These are phyloP conservation scores for Trichoplusia ni DNA, from an alignment of 1,140 invertebrate genomes.

Conservation along the genomic window DNA sequence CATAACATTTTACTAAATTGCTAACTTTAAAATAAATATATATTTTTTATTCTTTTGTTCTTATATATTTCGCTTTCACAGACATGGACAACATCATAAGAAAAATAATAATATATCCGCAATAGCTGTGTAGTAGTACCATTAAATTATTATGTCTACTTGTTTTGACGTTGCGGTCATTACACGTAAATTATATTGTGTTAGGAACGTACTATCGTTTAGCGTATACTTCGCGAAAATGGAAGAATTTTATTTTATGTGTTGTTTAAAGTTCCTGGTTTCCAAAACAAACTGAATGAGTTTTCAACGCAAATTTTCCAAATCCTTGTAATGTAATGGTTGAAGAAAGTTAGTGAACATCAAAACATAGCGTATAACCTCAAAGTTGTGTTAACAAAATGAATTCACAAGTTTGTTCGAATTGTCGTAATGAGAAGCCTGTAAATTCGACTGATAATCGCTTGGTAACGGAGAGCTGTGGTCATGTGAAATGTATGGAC, in stretches of 20 bases:
- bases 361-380: constrained; percentile 49
- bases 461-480: constrained; percentile 81
- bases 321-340: constrained; percentile 11
- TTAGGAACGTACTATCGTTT: constrained; percentile 11
- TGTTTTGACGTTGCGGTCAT: too few relatives aligned
- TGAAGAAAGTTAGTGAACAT: neutral
- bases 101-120: too few relatives aligned
- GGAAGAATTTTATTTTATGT: constrained; percentile 4
- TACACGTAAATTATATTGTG: too few relatives aligned
- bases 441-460: constrained; percentile 78
- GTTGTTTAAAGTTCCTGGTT: neutral
- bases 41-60: too few relatives aligned
- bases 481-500: constrained; percentile 81
- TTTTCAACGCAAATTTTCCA: too few relatives aligned
- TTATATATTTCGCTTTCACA: too few relatives aligned
- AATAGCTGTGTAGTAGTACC: too few relatives aligned
- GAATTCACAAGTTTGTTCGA: constrained; percentile 71
- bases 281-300: neutral
- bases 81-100: too few relatives aligned
- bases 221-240: constrained; percentile 5
- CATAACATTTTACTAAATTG: too few relatives aligned
- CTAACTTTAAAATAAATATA: too few relatives aligned
- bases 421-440: constrained; percentile 67
- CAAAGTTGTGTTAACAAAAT: constrained; percentile 55
- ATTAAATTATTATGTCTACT: too few relatives aligned